These are phyloP conservation scores for Drosophila macrothrix DNA, from an alignment of 2,888 invertebrate species.

Conservation along the genomic window DNA sequence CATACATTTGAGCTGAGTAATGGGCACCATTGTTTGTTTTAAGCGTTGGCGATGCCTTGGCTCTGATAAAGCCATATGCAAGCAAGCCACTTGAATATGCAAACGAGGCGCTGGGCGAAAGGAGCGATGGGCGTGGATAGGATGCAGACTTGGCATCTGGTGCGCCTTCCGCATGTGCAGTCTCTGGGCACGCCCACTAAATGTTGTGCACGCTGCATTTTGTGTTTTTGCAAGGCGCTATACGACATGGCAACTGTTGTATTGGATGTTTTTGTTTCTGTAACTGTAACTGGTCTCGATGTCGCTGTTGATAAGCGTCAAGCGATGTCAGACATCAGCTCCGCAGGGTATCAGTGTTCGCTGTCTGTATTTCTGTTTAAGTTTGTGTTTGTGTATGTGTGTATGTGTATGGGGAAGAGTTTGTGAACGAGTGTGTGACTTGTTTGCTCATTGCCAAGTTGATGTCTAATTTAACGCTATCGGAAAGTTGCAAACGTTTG, in stretches of 20 bases:
- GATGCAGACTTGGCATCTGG: conserved; percentile 46
- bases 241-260: conserved; percentile 58
- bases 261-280: conserved; percentile 17
- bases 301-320: conserved; percentile 61
- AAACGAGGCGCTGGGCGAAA: conserved; percentile 57
- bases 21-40: conserved; percentile 75
- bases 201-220: conserved; percentile 69
- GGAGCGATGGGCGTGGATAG: conserved; percentile 53
- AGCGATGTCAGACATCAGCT: conserved; percentile 48
- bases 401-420: background rate
- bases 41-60: conserved; percentile 75
- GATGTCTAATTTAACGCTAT: conserved; percentile 80
- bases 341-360: conserved; percentile 60
- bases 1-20: conserved; percentile 67
- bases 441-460: conserved; percentile 62
- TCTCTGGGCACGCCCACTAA: conserved; percentile 63
- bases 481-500: conserved; percentile 69
- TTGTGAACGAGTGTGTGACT: conserved; percentile 32
- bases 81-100: conserved; percentile 75
- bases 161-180: conserved; percentile 55
- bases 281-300: conserved; percentile 9
- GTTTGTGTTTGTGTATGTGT: conserved; percentile 16
- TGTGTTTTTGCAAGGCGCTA: conserved; percentile 64
- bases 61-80: conserved; percentile 74
- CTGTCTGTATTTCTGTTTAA: conserved; percentile 17